These are phyloP conservation scores for Phenacoccus solenopsis DNA, from an alignment of 1,140 invertebrate genomes.

Conservation along the genomic window DNA sequence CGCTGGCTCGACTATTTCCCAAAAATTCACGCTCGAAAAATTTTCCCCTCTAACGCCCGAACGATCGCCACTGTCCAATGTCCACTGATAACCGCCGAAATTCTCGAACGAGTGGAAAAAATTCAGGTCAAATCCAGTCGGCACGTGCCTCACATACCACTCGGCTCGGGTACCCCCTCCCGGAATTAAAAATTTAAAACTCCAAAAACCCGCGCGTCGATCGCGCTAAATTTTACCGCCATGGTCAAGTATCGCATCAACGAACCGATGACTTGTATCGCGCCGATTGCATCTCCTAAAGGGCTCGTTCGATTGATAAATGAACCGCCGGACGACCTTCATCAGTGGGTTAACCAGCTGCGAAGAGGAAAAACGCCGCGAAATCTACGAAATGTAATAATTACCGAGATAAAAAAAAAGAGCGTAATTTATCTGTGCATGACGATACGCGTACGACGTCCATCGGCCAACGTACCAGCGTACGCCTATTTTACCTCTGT, in stretches of 20 bases:
- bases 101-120: too few relatives aligned
- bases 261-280: background rate
- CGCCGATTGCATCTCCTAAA: background rate
- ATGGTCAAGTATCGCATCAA: background rate
- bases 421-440: conserved; percentile 1
- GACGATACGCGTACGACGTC: background rate
- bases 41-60: too few relatives aligned
- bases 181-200: too few relatives aligned
- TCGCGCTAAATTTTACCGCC: background rate
- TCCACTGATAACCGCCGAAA: too few relatives aligned
- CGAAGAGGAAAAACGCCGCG: background rate
- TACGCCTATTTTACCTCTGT: background rate
- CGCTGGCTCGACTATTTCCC: too few relatives aligned
- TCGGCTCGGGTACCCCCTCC: background rate
- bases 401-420: background rate
- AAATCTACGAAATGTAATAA: background rate
- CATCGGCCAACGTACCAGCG: background rate
- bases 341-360: background rate
- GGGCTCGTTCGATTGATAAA: background rate
- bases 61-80: too few relatives aligned
- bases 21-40: too few relatives aligned
- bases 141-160: background rate
- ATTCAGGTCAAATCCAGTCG: background rate
- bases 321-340: background rate
- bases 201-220: too few relatives aligned